Evolutionary conservation across 2,797 vertebrate genomes (phyloP).

Genomic region (Spondyliosoma cantharus): DNA sequence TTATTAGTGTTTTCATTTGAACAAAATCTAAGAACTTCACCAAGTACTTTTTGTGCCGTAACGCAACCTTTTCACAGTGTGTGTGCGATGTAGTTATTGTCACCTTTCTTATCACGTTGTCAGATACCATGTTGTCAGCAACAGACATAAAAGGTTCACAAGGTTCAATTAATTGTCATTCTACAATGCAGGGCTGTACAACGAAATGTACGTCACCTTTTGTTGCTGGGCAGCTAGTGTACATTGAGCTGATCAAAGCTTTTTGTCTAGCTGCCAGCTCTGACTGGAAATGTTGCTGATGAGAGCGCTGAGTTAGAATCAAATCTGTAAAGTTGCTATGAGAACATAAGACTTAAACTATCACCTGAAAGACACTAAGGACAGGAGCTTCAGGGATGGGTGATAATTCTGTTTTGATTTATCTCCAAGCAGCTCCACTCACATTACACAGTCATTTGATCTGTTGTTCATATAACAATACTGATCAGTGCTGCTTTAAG

Average conservation of each 20-base stretch:
- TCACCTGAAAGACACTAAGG: too few species aligned
- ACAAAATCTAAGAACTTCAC: too few species aligned
- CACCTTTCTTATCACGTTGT: too few species aligned
- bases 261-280: not conserved
- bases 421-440: not conserved
- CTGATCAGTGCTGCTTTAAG: constrained; percentile 17
- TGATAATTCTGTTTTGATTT: not conserved
- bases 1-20: too few species aligned
- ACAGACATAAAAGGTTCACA: not conserved
- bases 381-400: not conserved
- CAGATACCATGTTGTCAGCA: too few species aligned
- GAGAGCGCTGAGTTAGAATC: not conserved
- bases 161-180: not conserved
- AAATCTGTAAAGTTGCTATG: constrained; percentile 16
- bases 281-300: not conserved
- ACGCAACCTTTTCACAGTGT: too few species aligned
- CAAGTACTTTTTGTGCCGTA: too few species aligned
- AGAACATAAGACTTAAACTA: not conserved
- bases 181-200: too few species aligned
- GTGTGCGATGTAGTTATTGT: too few species aligned
- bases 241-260: too few species aligned
- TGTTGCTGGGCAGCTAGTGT: too few species aligned
- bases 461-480: constrained; percentile 3
- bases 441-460: constrained; percentile 30
- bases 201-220: too few species aligned